A percentile compares a stretch with the other conserved stretches of the same genome.
Evolutionary conservation across 1,140 invertebrate genomes (phyloP).

Genomic region (Thalassaphorura encarpata): DNA sequence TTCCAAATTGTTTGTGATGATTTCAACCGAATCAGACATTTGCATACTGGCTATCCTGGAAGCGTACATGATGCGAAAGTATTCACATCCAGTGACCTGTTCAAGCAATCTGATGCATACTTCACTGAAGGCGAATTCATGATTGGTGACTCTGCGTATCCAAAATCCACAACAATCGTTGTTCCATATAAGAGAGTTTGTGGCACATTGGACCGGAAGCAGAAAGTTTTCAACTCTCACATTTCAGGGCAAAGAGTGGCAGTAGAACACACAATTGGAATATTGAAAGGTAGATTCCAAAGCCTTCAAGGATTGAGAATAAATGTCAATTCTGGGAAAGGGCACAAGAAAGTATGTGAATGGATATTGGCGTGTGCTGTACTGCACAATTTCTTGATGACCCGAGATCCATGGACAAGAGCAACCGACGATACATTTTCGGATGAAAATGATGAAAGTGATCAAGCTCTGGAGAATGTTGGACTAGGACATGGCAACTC

Average conservation of each 20-base stretch:
- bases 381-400: not conserved
- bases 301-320: not conserved
- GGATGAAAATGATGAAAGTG: not conserved
- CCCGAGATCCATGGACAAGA: not conserved
- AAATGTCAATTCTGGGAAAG: not conserved
- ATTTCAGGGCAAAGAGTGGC: conserved; percentile 2
- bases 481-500: not conserved
- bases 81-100: not conserved
- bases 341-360: not conserved
- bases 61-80: conserved; percentile 21
- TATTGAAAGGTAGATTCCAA: conserved; percentile 6
- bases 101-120: not conserved
- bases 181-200: not conserved
- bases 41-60: conserved; percentile 11
- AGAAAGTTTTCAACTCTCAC: conserved; percentile 4
- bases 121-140: conserved; percentile 12
- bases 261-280: conserved; percentile 14
- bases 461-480: not conserved
- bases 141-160: conserved; percentile 17
- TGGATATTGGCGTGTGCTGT: not conserved
- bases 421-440: not conserved
- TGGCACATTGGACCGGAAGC: not conserved
- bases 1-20: conserved; percentile 17
- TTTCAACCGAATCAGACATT: not conserved
- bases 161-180: not conserved